Evolutionary conservation across 2,797 vertebrate genomes (phyloP).

Genomic region (Coendou prehensilis): DNA sequence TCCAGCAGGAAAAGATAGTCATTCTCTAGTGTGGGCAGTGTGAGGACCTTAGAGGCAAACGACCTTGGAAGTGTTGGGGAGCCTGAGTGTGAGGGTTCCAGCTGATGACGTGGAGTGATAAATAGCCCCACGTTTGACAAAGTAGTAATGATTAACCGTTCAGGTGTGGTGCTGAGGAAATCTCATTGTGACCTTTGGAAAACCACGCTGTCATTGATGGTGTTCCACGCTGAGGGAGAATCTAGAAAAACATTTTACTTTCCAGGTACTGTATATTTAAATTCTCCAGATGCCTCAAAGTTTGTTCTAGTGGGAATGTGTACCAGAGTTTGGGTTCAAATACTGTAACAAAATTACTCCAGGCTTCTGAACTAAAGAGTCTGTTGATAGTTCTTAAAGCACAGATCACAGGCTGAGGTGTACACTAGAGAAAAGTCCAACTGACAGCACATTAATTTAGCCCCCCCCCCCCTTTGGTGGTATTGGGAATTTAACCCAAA

Average conservation of each 20-base stretch:
- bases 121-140: not conserved
- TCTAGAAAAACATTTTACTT: conserved; percentile 12
- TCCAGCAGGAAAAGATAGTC: not conserved
- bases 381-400: not conserved
- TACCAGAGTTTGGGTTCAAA: not conserved
- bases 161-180: not conserved
- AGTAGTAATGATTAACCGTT: conserved; percentile 32
- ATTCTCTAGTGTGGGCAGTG: not conserved
- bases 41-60: not conserved
- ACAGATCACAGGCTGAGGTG: not conserved
- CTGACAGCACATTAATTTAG: not conserved
- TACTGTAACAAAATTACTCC: not conserved
- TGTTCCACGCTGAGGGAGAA: not conserved
- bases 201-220: not conserved
- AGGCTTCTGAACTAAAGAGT: not conserved
- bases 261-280: not conserved
- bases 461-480: not conserved
- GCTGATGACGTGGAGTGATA: not conserved
- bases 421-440: not conserved
- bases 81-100: not conserved
- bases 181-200: conserved; percentile 54
- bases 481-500: not conserved
- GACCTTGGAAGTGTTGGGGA: not conserved
- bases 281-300: not conserved
- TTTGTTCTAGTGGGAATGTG: not conserved